A percentile compares a stretch with the other conserved stretches of the same genome.
phyloP scores from a whole-genome alignment of 37 sponge, comb jelly and placozoan species.

The Bolinopsis microptera region DNA sequence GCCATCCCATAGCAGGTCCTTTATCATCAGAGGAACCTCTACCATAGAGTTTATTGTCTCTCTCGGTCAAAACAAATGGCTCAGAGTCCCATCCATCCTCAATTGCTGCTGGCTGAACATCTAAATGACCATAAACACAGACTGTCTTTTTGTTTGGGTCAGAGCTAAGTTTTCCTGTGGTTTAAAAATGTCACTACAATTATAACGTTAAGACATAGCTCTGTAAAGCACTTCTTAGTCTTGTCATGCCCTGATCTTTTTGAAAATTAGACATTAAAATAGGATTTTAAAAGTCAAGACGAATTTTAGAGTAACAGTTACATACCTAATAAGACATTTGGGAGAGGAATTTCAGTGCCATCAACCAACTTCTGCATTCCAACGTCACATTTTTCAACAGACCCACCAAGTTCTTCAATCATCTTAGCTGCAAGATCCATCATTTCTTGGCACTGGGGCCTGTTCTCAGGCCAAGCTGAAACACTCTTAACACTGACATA shows the following conservation, averaged over 20 bases:
- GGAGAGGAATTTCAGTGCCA: slow-evolving; percentile 35
- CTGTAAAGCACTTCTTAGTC: not conserved
- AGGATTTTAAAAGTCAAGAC: no score
- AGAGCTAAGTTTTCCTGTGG: slow-evolving; percentile 57
- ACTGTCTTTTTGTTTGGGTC: slow-evolving; percentile 47
- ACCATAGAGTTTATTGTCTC: slow-evolving; percentile 65
- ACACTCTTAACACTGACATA: slow-evolving; percentile 49
- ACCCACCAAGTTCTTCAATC: slow-evolving; percentile 29
- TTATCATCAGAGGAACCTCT: slow-evolving; percentile 68
- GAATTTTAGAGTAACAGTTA: no score
- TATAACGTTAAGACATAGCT: not conserved
- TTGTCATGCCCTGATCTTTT: no score
- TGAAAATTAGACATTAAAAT: no score
- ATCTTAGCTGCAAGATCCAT: slow-evolving; percentile 27
- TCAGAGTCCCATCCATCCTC: slow-evolving; percentile 69
- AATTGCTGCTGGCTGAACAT: slow-evolving; percentile 56
- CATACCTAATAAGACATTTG: slow-evolving; percentile 49
- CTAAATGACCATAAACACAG: slow-evolving; percentile 63
- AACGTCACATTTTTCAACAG: slow-evolving; percentile 66
- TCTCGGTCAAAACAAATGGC: slow-evolving; percentile 47
- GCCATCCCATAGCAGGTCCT: slow-evolving; percentile 63
- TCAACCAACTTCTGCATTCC: slow-evolving; percentile 44
- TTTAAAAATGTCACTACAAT: not conserved
- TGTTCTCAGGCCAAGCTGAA: slow-evolving; percentile 31
- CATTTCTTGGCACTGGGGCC: slow-evolving; percentile 22